Percentiles rank a stretch among this genome's conserved stretches.
These are phyloP conservation scores for Oriolus oriolus DNA, from an alignment of 2,113 vertebrate species.

Conservation along the genomic window DNA sequence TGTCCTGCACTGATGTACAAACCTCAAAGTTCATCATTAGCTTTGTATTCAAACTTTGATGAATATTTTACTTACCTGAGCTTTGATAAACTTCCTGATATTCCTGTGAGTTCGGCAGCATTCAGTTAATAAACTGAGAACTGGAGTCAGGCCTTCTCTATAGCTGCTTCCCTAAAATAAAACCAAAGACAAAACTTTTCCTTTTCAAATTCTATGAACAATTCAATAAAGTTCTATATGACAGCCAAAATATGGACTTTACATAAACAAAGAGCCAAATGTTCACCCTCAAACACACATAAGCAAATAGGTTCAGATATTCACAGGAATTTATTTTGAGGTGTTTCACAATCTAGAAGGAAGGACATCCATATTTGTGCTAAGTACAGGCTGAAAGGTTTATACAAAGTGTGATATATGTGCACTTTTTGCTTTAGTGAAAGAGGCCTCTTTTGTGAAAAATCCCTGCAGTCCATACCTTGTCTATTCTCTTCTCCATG, in stretches of 20 bases:
- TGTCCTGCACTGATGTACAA: not conserved
- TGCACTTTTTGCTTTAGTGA: not conserved
- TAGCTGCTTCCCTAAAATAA: constrained; percentile 88
- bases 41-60: not conserved
- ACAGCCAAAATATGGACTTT: not conserved
- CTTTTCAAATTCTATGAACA: not conserved
- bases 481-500: constrained; percentile 98
- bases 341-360: not conserved
- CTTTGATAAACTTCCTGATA: constrained; percentile 95
- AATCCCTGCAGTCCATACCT: constrained; percentile 75
- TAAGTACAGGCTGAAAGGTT: not conserved
- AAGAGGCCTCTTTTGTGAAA: not conserved
- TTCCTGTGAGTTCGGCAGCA: constrained; percentile 89
- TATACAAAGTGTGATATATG: not conserved
- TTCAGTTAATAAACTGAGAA: constrained; percentile 92
- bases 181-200: not conserved
- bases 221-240: not conserved
- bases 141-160: constrained; percentile 94
- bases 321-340: not conserved
- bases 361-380: not conserved
- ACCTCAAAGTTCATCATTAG: not conserved
- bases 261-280: not conserved
- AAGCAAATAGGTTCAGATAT: not conserved
- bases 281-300: not conserved
- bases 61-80: constrained; percentile 78